Conservation (phyloP, 1,140 invertebrate genomes). For the Papilio helenus region DNA sequence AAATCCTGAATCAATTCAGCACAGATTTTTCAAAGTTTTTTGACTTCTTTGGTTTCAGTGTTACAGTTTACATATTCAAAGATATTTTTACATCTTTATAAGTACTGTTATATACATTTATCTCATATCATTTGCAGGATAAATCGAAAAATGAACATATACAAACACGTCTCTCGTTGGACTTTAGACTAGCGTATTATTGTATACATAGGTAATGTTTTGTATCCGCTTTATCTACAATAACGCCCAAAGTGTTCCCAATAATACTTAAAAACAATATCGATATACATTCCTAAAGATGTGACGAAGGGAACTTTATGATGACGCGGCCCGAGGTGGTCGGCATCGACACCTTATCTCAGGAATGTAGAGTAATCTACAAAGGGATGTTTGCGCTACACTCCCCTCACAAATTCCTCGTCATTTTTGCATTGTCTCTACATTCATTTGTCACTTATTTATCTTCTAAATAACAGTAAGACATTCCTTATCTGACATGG, state of each 20-base stretch:
- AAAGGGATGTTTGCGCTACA: conserved; percentile 53
- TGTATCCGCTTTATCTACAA: not conserved
- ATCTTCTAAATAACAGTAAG: conserved; percentile 3
- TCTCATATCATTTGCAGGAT: not conserved
- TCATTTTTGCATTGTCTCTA: conserved; percentile 37
- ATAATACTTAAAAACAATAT: conserved; percentile 26
- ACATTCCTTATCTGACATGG: not conserved
- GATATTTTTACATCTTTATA: not conserved
- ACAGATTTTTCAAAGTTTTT: not conserved
- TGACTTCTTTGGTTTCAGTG: not conserved
- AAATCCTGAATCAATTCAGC: not conserved
- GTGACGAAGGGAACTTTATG: conserved; percentile 24
- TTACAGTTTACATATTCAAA: no score
- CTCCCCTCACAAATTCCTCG: conserved; percentile 33
- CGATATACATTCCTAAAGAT: conserved; percentile 25
- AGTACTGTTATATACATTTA: not conserved
- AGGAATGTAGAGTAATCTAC: conserved; percentile 55
- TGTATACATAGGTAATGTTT: not conserved
- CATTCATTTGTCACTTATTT: conserved; percentile 32
- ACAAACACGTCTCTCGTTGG: not conserved
- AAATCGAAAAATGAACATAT: no score
- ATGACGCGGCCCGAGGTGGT: conserved; percentile 35
- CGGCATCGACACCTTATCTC: conserved; percentile 50
- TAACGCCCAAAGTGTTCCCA: conserved; percentile 15
- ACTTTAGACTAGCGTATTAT: not conserved